phyloP scores from a whole-genome alignment of 2,113 vertebrate species.

The Polyodon spathula region DNA sequence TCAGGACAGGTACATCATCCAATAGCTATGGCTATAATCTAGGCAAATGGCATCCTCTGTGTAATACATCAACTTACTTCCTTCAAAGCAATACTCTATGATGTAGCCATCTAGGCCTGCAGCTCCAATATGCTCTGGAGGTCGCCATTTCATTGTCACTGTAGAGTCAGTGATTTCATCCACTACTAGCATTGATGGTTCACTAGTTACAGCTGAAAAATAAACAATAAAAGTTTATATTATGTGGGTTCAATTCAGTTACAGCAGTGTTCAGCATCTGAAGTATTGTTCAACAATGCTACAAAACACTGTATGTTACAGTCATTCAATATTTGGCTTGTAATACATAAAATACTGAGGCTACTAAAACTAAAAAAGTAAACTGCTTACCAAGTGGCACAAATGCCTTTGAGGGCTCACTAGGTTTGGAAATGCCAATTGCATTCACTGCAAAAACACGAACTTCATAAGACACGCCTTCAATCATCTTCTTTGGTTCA shows the following conservation, averaged over 20 bases:
- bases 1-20: no score
- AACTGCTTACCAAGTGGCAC: conserved; percentile 82
- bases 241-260: no score
- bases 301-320: no score
- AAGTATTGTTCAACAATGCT: no score
- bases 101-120: conserved; percentile 90
- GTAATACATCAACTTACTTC: no score
- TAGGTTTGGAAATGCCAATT: conserved; percentile 87
- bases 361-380: conserved; percentile 5
- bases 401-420: conserved; percentile 88
- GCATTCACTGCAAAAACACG: conserved; percentile 91
- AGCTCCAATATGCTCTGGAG: conserved; percentile 90
- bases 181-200: conserved; percentile 82
- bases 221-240: no score
- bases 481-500: conserved; percentile 98
- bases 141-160: conserved; percentile 91
- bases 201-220: conserved; percentile 84
- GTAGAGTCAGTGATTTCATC: conserved; percentile 81
- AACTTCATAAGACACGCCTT: conserved; percentile 93
- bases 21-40: no score
- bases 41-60: no score
- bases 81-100: conserved; percentile 93
- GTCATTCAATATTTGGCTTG: no score
- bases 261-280: no score
- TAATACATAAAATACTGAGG: no score